Evolutionary conservation across 2,113 vertebrate species (phyloP).

Genomic region (Lycaon pictus): DNA sequence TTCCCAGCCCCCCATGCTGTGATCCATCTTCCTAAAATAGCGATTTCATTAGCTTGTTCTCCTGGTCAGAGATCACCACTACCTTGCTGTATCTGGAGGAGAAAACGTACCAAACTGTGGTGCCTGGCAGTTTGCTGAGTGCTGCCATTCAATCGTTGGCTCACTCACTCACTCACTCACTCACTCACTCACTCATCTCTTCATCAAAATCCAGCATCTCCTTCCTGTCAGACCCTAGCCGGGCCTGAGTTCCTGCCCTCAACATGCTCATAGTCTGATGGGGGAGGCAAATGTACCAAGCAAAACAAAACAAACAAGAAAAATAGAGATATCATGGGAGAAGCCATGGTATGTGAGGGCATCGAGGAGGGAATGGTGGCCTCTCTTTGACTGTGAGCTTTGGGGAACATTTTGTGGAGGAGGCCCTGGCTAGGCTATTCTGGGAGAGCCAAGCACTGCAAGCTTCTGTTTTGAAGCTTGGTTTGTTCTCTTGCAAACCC

Average conservation of each 20-base stretch:
- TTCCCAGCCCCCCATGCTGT: conserved; percentile 18
- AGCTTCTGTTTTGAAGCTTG: conserved; percentile 11
- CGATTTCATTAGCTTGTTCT: conserved; percentile 66
- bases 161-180: neutral
- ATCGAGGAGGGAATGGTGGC: neutral
- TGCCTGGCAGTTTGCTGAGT: neutral
- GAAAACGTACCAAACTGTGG: neutral
- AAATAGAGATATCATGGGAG: neutral
- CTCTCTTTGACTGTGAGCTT: neutral
- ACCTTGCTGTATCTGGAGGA: conserved; percentile 48
- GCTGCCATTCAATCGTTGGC: neutral
- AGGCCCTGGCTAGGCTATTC: neutral
- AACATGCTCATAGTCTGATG: neutral
- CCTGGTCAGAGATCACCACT: conserved; percentile 19
- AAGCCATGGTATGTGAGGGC: neutral
- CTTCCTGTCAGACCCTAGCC: neutral
- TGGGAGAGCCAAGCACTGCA: neutral
- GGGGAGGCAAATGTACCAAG: neutral
- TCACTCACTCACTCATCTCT: neutral
- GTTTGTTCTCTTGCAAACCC: neutral
- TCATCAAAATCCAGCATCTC: neutral
- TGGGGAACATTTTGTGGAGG: neutral
- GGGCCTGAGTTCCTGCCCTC: neutral
- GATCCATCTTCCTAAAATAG: conserved; percentile 71
- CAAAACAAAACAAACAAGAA: neutral